Evolutionary conservation across 2,888 invertebrate species (phyloP), one percentile per base, ranked within the genome.

Genomic region (Ochlodes sylvanus): DNA sequence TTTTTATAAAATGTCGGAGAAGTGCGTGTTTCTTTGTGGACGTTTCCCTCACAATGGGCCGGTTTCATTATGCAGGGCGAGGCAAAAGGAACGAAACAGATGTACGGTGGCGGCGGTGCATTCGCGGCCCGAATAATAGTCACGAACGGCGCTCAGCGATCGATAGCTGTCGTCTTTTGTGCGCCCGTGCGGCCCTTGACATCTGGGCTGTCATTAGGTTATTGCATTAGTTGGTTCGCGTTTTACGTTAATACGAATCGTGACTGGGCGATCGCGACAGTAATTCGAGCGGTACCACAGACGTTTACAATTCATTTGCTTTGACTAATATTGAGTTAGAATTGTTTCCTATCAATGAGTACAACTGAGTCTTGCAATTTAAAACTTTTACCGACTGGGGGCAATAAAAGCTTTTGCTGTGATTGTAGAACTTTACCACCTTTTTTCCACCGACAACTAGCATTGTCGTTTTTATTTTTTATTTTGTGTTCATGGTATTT

Each of bases 51-150:
- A 91, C 90, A 92, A 92, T 90, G 86, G 86, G 83, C 82, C 84
- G 88, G 89, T 88, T 89, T 89, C 88, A 90, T 92, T 92, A 90
- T 90, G 86, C 88, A 85, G 85, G 86, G 80, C 83, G 83, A 85
- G 83, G 86, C 88, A 89, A 90, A 91, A 91, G 86, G 84, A 91
- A 90, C 85, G 89, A 88, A 90, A 91, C 92, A 93, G 92, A 92
- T 92, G 92, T 90, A 88, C 86, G 82, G 77, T 82, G 86, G 85
- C 19, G 38, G 38, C 83, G 86, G 88, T 86, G 86, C 72, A 66
- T 72, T 87, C 85, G 87, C 86, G 85, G 83, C 79, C 81, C 76
- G 74, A 87, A 91, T 90, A 90, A 90, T 90, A 88, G 89, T 88
- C 89, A 88, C 90, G 91, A 91, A 88, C 66, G 58, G 65, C 84